Evolutionary conservation across 2,888 invertebrate genomes (phyloP).

Genomic region (Ennomos quercinarius): DNA sequence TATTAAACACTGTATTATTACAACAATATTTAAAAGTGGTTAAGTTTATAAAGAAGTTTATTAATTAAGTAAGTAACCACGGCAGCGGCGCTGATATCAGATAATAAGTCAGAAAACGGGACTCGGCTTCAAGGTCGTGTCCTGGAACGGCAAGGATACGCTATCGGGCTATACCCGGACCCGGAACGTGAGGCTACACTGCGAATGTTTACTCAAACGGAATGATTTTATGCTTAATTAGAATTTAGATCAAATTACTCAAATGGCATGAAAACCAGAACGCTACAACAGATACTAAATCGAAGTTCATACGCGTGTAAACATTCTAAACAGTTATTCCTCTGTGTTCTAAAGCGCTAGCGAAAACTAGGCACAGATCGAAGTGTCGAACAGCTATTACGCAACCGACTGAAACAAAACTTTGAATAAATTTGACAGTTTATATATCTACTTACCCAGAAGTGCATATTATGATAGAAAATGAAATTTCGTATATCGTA

Average conservation of each 20-base stretch:
- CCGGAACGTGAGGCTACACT: conserved; percentile 1
- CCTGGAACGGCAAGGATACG: conserved; percentile 2
- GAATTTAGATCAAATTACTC: conserved; percentile 5
- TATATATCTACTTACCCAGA: too few relatives aligned
- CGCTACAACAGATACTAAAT: too few relatives aligned
- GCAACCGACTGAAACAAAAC: too few relatives aligned
- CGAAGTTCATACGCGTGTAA: too few relatives aligned
- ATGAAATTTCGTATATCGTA: too few relatives aligned
- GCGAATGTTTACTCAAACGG: conserved; percentile 9
- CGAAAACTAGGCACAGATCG: too few relatives aligned
- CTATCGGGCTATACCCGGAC: not conserved
- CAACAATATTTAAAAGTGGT: conserved; percentile 10
- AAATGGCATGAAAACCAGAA: too few relatives aligned
- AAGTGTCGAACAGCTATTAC: too few relatives aligned
- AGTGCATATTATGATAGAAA: too few relatives aligned
- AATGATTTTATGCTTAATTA: conserved; percentile 5
- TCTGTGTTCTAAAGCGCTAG: too few relatives aligned
- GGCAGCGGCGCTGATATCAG: conserved; percentile 23
- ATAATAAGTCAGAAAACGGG: conserved; percentile 29
- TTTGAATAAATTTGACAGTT: too few relatives aligned
- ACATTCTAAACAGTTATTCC: too few relatives aligned
- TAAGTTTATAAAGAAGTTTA: conserved; percentile 10
- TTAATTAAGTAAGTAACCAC: conserved; percentile 28
- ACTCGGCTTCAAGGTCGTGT: conserved; percentile 19
- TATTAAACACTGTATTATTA: conserved; percentile 5